Conservation (phyloP, 2,113 vertebrate genomes). For the Eudyptes chrysolophus region DNA sequence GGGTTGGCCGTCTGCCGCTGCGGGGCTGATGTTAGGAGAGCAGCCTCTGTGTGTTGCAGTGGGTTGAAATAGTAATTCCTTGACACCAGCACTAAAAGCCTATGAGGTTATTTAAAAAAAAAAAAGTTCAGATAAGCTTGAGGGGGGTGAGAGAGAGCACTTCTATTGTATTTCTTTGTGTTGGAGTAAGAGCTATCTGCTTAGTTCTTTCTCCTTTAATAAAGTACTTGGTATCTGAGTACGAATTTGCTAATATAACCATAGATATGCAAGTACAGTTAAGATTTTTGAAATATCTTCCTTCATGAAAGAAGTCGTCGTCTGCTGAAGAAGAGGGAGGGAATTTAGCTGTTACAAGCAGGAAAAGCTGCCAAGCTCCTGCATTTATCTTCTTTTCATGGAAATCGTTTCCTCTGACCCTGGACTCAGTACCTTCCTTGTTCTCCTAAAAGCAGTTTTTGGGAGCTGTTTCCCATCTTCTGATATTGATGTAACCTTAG, state of each 20-base stretch:
- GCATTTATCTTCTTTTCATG: background rate
- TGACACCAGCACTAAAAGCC: background rate
- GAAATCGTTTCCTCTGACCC: background rate
- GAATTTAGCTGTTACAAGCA: background rate
- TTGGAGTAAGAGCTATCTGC: background rate
- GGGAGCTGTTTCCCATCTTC: slow-evolving; percentile 30
- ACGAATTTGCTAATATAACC: background rate
- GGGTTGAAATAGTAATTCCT: background rate
- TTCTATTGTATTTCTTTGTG: background rate
- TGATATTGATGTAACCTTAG: slow-evolving; percentile 29
- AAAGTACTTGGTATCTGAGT: background rate
- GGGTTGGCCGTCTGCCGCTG: background rate
- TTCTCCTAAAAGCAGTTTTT: background rate
- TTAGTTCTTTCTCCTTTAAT: background rate
- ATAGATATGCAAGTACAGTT: background rate
- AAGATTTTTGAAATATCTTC: background rate
- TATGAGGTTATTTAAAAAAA: background rate
- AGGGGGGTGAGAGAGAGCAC: no score
- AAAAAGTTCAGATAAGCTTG: background rate
- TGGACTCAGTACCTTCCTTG: background rate
- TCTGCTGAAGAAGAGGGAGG: background rate
- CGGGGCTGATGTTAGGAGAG: accelerated
- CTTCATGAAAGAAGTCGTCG: background rate
- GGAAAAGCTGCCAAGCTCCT: background rate
- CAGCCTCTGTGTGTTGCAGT: background rate